phyloP scores from a whole-genome alignment of 2,113 vertebrate genomes.

The Alosa alosa region DNA sequence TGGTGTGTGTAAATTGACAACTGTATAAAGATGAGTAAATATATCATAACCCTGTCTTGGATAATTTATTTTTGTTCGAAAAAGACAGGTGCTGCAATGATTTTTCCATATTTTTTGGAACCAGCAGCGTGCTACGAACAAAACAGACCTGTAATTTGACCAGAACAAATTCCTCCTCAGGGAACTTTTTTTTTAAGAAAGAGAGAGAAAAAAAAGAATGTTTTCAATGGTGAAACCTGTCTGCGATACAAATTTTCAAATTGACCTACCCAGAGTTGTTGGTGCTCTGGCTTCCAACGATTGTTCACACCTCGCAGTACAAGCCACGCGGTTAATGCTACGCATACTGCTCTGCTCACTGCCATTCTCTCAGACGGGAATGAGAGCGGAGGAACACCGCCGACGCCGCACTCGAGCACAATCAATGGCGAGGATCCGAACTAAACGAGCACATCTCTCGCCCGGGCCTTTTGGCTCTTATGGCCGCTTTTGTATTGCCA shows the following conservation, averaged over 20 bases:
- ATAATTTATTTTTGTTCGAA: conserved; percentile 59
- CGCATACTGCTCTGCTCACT: not conserved
- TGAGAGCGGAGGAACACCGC: not conserved
- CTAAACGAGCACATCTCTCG: conserved; percentile 43
- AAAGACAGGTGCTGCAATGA: conserved; percentile 60
- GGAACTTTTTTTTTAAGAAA: not conserved
- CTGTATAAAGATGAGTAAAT: conserved; percentile 67
- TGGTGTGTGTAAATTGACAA: conserved; percentile 69
- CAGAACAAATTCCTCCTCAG: conserved; percentile 31
- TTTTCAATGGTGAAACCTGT: not conserved
- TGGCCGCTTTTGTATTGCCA: conserved; percentile 64
- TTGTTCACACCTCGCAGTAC: not conserved
- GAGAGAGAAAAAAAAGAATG: not conserved
- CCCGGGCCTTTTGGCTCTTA: conserved; percentile 39
- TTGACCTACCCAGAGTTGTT: not conserved
- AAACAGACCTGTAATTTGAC: conserved; percentile 38
- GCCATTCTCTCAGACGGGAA: not conserved
- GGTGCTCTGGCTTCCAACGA: not conserved
- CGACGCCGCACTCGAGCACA: not conserved
- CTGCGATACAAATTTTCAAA: not conserved
- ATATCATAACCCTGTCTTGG: conserved; percentile 57
- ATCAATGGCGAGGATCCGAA: conserved; percentile 37
- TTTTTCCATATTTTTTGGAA: conserved; percentile 61
- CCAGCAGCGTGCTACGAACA: conserved; percentile 43
- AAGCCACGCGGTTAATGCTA: not conserved